phyloP scores from a whole-genome alignment of 1,140 invertebrate genomes.

The Olivierus martensii region DNA sequence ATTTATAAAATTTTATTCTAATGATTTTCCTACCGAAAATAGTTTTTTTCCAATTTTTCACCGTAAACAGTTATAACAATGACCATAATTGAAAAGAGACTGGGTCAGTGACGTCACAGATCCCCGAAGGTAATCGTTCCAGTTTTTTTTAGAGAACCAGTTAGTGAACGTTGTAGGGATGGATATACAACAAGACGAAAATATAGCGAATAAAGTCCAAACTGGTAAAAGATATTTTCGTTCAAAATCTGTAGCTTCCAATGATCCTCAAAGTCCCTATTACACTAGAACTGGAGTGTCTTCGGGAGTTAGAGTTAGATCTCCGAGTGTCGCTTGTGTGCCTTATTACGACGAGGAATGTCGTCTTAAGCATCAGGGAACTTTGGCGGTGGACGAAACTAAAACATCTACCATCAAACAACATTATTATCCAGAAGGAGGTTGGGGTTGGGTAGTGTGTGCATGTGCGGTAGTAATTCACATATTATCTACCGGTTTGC shows the following conservation, averaged over 20 bases:
- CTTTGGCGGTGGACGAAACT: slow-evolving; percentile 17
- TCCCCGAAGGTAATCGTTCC: no score
- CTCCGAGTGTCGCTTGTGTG: slow-evolving; percentile 13
- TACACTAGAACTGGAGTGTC: slow-evolving; percentile 6
- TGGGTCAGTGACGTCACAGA: no score
- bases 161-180: no score
- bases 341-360: neutral
- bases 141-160: no score
- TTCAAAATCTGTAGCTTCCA: slow-evolving; percentile 14
- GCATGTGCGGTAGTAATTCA: slow-evolving; percentile 72
- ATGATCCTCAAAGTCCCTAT: slow-evolving; percentile 10
- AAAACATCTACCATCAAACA: slow-evolving; percentile 36
- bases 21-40: no score
- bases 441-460: slow-evolving; percentile 81
- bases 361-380: neutral
- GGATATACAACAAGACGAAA: no score
- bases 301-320: neutral
- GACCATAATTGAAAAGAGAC: no score
- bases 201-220: no score
- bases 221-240: neutral
- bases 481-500: slow-evolving; percentile 64
- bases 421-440: slow-evolving; percentile 40
- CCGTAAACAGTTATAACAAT: no score
- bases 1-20: no score
- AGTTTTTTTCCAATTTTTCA: no score